Evolutionary conservation across 2,113 vertebrate species (phyloP).

Genomic region (Pterophyllum scalare): DNA sequence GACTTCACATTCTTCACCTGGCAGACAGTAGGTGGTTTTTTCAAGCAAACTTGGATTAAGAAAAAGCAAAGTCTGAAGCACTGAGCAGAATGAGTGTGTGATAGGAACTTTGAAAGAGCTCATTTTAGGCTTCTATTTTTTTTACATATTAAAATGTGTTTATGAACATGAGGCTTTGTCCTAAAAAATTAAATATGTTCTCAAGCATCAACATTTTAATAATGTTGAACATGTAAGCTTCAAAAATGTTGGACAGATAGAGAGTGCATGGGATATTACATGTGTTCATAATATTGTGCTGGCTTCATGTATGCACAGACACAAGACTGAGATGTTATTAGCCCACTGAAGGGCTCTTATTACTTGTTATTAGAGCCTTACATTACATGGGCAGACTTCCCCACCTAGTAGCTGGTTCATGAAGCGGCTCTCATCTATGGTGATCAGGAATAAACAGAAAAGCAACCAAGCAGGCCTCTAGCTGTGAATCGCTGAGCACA

Average conservation of each 20-base stretch:
- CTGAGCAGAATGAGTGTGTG: rapidly evolving
- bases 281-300: too few species aligned
- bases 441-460: background rate
- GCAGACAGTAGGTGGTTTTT: slow-evolving; percentile 35
- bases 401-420: background rate
- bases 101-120: background rate
- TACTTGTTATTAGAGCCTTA: background rate
- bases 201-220: background rate
- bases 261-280: too few species aligned
- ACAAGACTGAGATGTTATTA: background rate
- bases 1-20: slow-evolving; percentile 61
- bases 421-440: too few species aligned
- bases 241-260: background rate
- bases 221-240: background rate
- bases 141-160: background rate
- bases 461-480: background rate
- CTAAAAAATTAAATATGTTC: background rate
- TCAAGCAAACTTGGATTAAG: slow-evolving; percentile 4
- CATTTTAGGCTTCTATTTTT: background rate
- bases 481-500: too few species aligned
- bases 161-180: background rate
- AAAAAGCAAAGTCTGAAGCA: background rate
- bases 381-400: too few species aligned
- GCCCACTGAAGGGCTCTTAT: background rate
- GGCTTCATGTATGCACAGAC: background rate